phyloP scores from a whole-genome alignment of 1,140 invertebrate genomes.

The Papilio dardanus region DNA sequence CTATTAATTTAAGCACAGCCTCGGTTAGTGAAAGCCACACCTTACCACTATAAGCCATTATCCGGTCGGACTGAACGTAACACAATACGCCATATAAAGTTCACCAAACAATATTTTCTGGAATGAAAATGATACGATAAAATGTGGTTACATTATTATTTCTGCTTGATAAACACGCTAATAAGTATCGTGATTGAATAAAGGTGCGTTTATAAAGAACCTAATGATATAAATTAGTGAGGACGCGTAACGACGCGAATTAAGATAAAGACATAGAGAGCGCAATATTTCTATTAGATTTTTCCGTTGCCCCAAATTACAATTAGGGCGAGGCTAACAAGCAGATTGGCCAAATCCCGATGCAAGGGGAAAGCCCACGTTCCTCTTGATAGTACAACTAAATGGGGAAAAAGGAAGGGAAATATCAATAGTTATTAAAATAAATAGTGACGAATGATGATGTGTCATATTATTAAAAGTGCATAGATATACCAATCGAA shows the following conservation, averaged over 20 bases:
- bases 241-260: background rate
- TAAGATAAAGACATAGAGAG: background rate
- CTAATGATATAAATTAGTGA: no score
- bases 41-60: conserved; percentile 59
- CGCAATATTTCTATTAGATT: background rate
- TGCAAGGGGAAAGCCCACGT: no score
- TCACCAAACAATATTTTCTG: conserved; percentile 27
- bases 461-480: no score
- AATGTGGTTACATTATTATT: conserved; percentile 15
- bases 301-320: no score
- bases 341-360: no score
- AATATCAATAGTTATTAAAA: no score
- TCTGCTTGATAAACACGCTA: conserved; percentile 7
- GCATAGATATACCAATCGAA: background rate
- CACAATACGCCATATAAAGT: conserved; percentile 32
- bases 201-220: background rate
- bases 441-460: no score
- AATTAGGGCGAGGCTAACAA: no score
- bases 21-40: conserved; percentile 50
- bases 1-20: conserved; percentile 42
- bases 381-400: no score
- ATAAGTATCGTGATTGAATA: background rate
- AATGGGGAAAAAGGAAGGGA: no score
- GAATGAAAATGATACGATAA: conserved; percentile 22
- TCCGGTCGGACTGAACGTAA: conserved; percentile 33